Conservation (phyloP, 2,888 invertebrate species). For the Brachycybe producta region DNA sequence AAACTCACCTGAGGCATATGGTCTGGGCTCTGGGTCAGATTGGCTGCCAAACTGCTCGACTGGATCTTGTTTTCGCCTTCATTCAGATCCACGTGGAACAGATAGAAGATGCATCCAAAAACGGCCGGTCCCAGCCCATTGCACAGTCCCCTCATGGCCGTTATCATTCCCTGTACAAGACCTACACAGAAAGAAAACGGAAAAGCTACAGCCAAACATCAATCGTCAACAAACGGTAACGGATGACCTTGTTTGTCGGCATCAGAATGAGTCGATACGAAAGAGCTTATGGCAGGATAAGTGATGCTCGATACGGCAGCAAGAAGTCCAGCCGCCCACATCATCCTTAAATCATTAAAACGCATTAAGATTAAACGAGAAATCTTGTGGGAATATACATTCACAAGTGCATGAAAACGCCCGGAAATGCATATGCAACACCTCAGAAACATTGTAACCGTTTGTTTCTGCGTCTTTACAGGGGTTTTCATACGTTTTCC, state of each 20-base stretch:
- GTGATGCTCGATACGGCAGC: constrained; percentile 93
- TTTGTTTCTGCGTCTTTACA: too few species aligned
- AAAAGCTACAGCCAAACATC: neutral
- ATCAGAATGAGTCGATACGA: constrained; percentile 92
- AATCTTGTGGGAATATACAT: too few species aligned
- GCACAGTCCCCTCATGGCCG: constrained; percentile 94
- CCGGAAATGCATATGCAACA: too few species aligned
- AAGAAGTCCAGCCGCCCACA: constrained; percentile 97
- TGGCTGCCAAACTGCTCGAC: constrained; percentile 14
- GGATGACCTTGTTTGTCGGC: constrained; percentile 91
- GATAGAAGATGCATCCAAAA: constrained; percentile 95
- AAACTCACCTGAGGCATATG: constrained; percentile 18
- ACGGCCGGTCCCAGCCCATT: constrained; percentile 97
- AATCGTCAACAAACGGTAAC: too few species aligned
- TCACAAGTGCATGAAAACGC: too few species aligned
- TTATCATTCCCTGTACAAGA: constrained; percentile 93
- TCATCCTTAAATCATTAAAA: constrained; percentile 54
- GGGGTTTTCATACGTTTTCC: too few species aligned
- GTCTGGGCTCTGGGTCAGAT: constrained; percentile 13
- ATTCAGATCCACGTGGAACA: constrained; percentile 95
- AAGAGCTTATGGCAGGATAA: constrained; percentile 97
- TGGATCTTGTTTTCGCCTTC: constrained; percentile 42
- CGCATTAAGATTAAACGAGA: neutral
- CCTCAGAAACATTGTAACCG: too few species aligned
- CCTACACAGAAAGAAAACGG: constrained; percentile 36